Conservation (phyloP, 2,113 vertebrate genomes). For the Nothoprocta perdicaria region DNA sequence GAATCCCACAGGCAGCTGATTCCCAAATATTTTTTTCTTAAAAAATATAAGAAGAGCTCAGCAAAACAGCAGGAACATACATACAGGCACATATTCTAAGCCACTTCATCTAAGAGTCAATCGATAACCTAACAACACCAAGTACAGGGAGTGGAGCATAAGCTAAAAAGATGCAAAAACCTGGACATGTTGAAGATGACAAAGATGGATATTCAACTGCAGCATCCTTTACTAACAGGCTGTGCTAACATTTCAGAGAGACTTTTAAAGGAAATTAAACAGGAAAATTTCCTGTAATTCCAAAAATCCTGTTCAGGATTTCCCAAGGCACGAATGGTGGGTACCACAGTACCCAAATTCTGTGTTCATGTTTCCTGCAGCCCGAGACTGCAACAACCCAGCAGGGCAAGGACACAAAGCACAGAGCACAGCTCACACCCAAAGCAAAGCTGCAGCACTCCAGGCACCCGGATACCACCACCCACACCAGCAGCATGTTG, state of each 20-base stretch:
- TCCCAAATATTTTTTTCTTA: not conserved
- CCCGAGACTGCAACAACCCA: not conserved
- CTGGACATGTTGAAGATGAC: not conserved
- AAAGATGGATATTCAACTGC: not conserved
- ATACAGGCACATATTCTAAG: not conserved
- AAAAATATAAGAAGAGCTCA: slow-evolving; percentile 25
- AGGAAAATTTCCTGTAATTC: too few relatives aligned
- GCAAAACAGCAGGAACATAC: not conserved
- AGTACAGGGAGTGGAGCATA: not conserved
- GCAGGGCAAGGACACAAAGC: not conserved
- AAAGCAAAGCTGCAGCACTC: not conserved
- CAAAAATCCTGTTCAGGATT: not conserved
- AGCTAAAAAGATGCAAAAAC: not conserved
- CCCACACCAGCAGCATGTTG: not conserved
- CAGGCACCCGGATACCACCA: not conserved
- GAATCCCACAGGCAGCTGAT: not conserved
- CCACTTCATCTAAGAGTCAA: not conserved
- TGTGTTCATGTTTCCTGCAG: not conserved
- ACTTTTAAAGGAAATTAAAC: not conserved
- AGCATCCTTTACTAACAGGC: not conserved
- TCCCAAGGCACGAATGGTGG: not conserved
- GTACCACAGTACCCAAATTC: not conserved
- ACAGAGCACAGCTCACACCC: not conserved
- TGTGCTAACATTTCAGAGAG: not conserved
- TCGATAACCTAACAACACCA: not conserved